These are phyloP conservation scores for Cetonia aurata DNA, from an alignment of 2,888 invertebrate genomes.

Conservation along the genomic window DNA sequence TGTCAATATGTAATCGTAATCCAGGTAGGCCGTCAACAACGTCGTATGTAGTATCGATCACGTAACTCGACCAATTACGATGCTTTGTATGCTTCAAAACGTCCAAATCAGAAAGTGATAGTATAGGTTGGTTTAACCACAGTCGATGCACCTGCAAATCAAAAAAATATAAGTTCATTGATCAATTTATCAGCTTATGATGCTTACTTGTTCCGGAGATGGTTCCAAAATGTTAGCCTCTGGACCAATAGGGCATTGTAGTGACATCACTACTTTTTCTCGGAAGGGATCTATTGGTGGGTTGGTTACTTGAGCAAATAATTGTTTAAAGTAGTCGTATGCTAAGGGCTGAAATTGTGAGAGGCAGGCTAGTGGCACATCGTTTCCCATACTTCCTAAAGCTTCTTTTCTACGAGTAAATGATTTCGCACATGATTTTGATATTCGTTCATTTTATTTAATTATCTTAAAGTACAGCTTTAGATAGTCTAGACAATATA, in stretches of 20 bases:
- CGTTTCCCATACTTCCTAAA: conserved; percentile 99
- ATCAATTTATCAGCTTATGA: neutral
- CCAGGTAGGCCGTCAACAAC: conserved; percentile 80
- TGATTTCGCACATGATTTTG: conserved; percentile 9
- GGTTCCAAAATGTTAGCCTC: conserved; percentile 95
- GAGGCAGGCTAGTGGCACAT: conserved; percentile 96
- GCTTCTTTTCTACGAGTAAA: conserved; percentile 88
- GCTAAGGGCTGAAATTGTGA: conserved; percentile 95
- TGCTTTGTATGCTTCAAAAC: conserved; percentile 86
- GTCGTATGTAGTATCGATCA: conserved; percentile 89
- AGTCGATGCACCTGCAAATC: conserved; percentile 77
- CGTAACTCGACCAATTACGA: conserved; percentile 88
- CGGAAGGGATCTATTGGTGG: conserved; percentile 99
- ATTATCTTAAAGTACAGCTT: conserved; percentile 1
- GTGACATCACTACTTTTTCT: conserved; percentile 98
- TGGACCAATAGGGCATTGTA: conserved; percentile 97
- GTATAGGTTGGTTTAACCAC: conserved; percentile 93
- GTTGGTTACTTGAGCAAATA: conserved; percentile 99
- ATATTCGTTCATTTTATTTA: neutral
- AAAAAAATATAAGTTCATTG: neutral
- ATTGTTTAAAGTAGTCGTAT: conserved; percentile 98
- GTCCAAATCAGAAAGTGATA: conserved; percentile 91
- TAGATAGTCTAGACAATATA: neutral
- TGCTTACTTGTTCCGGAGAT: conserved; percentile 77
- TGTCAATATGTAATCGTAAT: conserved; percentile 82